Conservation (phyloP, 2,888 invertebrate species). For the Cryptus viduatorius region DNA sequence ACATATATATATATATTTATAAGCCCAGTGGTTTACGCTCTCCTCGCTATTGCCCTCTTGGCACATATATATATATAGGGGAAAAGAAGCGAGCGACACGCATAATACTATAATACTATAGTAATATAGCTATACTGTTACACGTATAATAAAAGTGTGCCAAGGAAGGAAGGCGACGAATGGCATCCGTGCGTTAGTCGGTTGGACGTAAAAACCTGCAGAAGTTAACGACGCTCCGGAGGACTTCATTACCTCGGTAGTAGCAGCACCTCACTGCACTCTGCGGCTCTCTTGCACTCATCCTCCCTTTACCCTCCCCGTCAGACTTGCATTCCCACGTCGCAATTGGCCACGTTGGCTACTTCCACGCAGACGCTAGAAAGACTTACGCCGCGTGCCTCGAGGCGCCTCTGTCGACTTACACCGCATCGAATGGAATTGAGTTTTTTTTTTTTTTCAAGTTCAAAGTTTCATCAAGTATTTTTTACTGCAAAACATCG, state of each 20-base stretch:
- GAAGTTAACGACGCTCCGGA: constrained; percentile 78
- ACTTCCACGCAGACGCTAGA: constrained; percentile 38
- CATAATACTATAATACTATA: constrained; percentile 33
- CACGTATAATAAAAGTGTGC: constrained; percentile 51
- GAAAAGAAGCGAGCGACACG: constrained; percentile 44
- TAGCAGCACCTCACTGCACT: constrained; percentile 37
- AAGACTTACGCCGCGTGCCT: constrained; percentile 4
- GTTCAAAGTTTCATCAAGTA: too few species aligned
- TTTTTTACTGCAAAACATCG: too few species aligned
- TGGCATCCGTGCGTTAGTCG: constrained; percentile 74
- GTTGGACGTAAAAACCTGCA: constrained; percentile 75
- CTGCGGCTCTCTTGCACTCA: constrained; percentile 35
- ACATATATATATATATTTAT: neutral
- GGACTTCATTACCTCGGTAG: constrained; percentile 72
- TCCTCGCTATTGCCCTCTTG: constrained; percentile 1
- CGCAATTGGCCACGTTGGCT: constrained; percentile 57
- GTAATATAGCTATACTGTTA: constrained; percentile 8
- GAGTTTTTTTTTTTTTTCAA: constrained; percentile 5
- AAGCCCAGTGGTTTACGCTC: constrained; percentile 10
- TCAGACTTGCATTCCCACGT: constrained; percentile 56
- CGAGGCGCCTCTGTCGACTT: neutral
- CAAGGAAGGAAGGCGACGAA: constrained; percentile 72
- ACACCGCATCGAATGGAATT: neutral
- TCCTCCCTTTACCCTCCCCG: constrained; percentile 38
- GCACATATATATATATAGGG: constrained; percentile 7